A percentile compares a stretch with the other conserved stretches of the same genome.
Evolutionary conservation across 2,888 invertebrate species (phyloP).

Genomic region (Dinocampus coccinellae): DNA sequence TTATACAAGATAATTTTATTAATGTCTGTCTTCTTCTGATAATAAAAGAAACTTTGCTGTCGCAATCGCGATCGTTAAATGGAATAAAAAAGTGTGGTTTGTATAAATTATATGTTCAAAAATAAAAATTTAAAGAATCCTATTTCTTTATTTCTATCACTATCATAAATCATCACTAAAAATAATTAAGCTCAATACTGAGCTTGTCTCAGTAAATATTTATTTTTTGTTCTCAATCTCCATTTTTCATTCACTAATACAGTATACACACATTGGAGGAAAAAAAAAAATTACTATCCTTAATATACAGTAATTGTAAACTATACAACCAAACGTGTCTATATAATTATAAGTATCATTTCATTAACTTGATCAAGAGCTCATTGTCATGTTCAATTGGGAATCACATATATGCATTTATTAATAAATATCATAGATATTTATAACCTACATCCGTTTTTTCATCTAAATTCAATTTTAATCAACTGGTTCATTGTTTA

Average conservation of each 20-base stretch:
- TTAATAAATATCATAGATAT: neutral
- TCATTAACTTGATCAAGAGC: neutral
- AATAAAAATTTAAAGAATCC: neutral
- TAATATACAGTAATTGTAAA: neutral
- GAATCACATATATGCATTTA: neutral
- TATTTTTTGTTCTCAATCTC: neutral
- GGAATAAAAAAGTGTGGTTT: neutral
- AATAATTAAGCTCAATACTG: neutral
- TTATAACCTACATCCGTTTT: conserved; percentile 8
- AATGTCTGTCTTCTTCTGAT: neutral
- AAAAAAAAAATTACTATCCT: neutral
- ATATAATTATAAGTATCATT: conserved; percentile 38
- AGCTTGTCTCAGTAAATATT: neutral
- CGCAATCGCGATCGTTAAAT: neutral
- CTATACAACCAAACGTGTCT: conserved; percentile 39
- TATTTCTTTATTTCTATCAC: neutral
- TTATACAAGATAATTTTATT: neutral
- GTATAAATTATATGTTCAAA: neutral
- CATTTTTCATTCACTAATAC: neutral
- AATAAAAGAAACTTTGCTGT: neutral
- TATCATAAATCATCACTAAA: neutral
- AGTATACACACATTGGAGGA: neutral
- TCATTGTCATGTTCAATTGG: neutral
- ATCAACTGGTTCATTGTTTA: neutral
- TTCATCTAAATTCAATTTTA: neutral